Evolutionary conservation across 1,140 invertebrate species (phyloP), one percentile per base, ranked within the genome.

Genomic region (Aphelinus certus): DNA sequence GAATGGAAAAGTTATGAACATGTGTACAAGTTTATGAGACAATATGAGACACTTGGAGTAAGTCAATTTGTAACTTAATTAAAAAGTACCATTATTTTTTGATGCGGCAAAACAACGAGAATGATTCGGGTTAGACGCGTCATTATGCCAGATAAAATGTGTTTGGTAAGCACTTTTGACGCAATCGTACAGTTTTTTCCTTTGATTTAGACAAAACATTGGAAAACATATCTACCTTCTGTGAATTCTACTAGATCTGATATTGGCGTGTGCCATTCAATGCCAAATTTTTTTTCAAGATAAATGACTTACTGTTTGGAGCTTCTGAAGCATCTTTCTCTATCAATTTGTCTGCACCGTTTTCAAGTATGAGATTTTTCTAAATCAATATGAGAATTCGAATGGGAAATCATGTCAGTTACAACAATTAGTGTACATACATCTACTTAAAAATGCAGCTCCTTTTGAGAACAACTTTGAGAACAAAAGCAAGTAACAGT

Each of bases 111-210:
- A 69, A 69, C 26, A 60, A 3, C 7, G 9, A 69, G 49, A 10
- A 49, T 26, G 48, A 69, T 69, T 60, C 42, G 47, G 67, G 56
- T 60, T 69, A 60, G 43, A 69, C 45, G 42, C 55, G 6, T 68
- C 45, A 9, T 48, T 2, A 48, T 45, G 58, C 6, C 6, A 3
- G 65, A 68, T 70, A 70, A 58, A 9, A 42, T 3, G 45, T 48
- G n/a, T 58, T 69, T 69, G 9, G 9, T 49, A 69, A 69, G n/a
- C 56, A 60, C 2, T 60, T 60, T 26, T 26, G 67, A 69, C 47
- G 67, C 56, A 69, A 69, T 42, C 1, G 42, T 56, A 51, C 1
- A 51, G 60, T 58, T 70, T 51, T 61, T 61, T 9, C 4, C 43
- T 7, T 3, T 10, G 42, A 2, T 51, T 60, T 70, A 70, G 67